Conservation (phyloP, 1,140 invertebrate genomes). For the Drosophila seguyi region DNA sequence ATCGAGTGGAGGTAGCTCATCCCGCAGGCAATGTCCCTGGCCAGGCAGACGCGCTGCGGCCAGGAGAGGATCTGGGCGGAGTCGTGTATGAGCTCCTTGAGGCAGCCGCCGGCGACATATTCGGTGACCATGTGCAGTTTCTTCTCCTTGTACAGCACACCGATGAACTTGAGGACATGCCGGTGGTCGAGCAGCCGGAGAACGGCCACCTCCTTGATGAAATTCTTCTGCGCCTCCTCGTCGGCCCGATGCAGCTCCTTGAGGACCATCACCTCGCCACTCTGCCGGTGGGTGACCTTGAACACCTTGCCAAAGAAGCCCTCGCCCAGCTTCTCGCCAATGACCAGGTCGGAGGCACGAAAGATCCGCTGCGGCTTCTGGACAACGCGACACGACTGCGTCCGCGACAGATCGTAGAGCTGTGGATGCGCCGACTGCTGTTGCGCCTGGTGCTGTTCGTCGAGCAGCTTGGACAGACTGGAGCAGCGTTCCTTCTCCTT, state of each 20-base stretch:
- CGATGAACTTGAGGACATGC: constrained; percentile 96
- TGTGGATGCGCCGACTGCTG: constrained; percentile 68
- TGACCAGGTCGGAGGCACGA: constrained; percentile 93
- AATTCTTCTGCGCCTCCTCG: constrained; percentile 96
- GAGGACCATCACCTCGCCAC: constrained; percentile 97
- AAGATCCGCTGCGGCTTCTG: constrained; percentile 92
- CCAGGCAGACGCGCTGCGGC: constrained; percentile 93
- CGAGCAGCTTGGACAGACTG: constrained; percentile 93
- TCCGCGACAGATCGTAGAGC: constrained; percentile 91
- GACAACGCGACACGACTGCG: constrained; percentile 94
- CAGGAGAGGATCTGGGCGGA: constrained; percentile 89
- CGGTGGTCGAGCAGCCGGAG: constrained; percentile 94
- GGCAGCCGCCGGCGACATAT: constrained; percentile 95
- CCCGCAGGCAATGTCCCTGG: constrained; percentile 95
- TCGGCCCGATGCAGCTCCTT: constrained; percentile 97
- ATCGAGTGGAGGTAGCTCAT: constrained; percentile 97
- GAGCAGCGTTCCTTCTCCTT: constrained; percentile 92
- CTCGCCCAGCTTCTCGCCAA: constrained; percentile 94
- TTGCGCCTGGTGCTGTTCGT: constrained; percentile 86
- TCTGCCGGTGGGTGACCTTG: constrained; percentile 95
- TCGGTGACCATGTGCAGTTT: constrained; percentile 96
- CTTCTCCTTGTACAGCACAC: constrained; percentile 96
- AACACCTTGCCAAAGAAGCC: constrained; percentile 97
- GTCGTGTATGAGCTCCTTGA: constrained; percentile 92
- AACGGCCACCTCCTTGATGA: constrained; percentile 97